Evolutionary conservation across 2,888 invertebrate species (phyloP).

Genomic region (Toxonevra muliebris): DNA sequence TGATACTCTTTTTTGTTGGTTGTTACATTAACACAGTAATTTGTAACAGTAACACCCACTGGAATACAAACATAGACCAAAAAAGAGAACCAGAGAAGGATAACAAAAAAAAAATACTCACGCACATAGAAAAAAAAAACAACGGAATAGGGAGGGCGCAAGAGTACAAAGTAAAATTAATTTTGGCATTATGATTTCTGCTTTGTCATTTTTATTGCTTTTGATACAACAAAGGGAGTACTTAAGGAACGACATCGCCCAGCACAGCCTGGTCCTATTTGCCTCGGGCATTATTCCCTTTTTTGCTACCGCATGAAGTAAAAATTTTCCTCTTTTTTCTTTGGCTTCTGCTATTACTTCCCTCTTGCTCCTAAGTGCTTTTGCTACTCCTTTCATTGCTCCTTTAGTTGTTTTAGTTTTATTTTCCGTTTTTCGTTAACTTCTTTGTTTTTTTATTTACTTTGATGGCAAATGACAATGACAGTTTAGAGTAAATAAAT

Average conservation of each 20-base stretch:
- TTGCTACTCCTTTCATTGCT: not conserved
- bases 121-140: not conserved
- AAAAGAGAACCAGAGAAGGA: not conserved
- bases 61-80: not conserved
- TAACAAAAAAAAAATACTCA: too few relatives aligned
- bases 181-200: constrained; percentile 1
- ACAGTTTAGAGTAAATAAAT: too few relatives aligned
- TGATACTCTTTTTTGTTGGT: too few relatives aligned
- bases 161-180: not conserved
- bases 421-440: too few relatives aligned
- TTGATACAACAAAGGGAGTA: not conserved
- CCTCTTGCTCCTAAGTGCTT: too few relatives aligned
- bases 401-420: too few relatives aligned
- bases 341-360: too few relatives aligned
- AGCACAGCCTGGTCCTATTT: not conserved
- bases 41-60: not conserved
- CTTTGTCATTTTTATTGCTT: constrained; percentile 5
- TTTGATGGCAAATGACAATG: too few relatives aligned
- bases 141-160: not conserved
- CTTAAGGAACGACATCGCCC: not conserved
- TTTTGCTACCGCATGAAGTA: too few relatives aligned
- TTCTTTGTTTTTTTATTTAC: too few relatives aligned
- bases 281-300: not conserved
- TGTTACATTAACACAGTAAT: too few relatives aligned
- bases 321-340: too few relatives aligned